Conservation (phyloP, 2,797 vertebrate genomes). For the Falco rusticolus region DNA sequence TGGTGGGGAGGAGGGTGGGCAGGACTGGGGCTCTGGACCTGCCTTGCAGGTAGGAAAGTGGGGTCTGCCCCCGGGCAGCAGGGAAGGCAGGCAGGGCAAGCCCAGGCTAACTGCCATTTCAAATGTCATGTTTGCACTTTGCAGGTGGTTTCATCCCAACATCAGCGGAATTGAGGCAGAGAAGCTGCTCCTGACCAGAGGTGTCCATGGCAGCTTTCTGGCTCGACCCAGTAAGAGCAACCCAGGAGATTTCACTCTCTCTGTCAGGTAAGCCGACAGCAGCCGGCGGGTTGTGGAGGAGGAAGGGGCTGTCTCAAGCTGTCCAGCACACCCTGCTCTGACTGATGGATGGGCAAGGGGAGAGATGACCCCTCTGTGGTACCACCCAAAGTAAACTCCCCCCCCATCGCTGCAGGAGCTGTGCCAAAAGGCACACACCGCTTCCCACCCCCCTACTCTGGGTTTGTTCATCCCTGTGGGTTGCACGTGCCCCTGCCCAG, state of each 20-base stretch:
- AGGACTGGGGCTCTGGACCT: background rate
- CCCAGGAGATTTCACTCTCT: slow-evolving; percentile 90
- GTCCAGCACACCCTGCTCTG: background rate
- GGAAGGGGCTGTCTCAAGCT: background rate
- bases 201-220: slow-evolving; percentile 89
- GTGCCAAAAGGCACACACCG: background rate
- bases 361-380: background rate
- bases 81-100: background rate
- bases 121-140: fast-evolving
- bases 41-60: background rate
- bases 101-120: fast-evolving
- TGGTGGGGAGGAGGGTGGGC: fast-evolving
- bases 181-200: slow-evolving; percentile 87
- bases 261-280: slow-evolving; percentile 80
- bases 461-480: background rate
- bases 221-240: slow-evolving; percentile 93
- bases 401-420: background rate
- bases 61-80: background rate
- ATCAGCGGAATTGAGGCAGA: slow-evolving; percentile 89
- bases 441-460: fast-evolving
- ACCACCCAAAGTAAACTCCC: background rate
- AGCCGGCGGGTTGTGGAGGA: too few relatives aligned
- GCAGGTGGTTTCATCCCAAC: slow-evolving; percentile 93
- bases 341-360: too few relatives aligned
- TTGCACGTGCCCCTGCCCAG: background rate